A percentile compares a stretch with the other conserved stretches of the same genome.
Conservation (phyloP, 35 echinoderm and acorn worm species). For the Heliocidaris erythrogramma region DNA sequence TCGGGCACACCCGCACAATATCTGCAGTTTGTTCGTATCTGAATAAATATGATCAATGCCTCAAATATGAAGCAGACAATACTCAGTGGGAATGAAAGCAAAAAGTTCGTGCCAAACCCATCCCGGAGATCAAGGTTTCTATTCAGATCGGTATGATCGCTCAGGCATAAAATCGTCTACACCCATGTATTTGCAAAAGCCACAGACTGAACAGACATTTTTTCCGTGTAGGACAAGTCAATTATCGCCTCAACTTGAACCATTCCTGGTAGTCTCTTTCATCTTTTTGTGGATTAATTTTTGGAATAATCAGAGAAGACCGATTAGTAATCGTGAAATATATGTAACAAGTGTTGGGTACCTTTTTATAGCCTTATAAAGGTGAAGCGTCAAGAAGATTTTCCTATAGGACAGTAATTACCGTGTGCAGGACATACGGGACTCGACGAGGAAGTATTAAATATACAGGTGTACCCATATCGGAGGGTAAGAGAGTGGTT, state of each 20-base stretch:
- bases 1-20: neutral
- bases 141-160: neutral
- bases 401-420: neutral
- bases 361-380: neutral
- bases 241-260: neutral
- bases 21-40: neutral
- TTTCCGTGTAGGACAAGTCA: neutral
- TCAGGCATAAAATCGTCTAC: neutral
- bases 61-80: neutral
- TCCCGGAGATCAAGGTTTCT: neutral
- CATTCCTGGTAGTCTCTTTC: neutral
- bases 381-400: neutral
- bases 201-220: neutral
- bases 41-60: slow-evolving; percentile 4
- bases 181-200: slow-evolving; percentile 1
- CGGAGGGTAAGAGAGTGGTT: neutral
- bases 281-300: neutral
- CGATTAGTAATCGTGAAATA: neutral
- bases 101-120: neutral
- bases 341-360: neutral
- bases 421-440: neutral
- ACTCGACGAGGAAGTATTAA: neutral
- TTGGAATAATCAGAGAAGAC: neutral
- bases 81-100: neutral
- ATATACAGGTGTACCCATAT: neutral